phyloP scores from a whole-genome alignment of 2,888 invertebrate species.

The Azorinus chamasolen region DNA sequence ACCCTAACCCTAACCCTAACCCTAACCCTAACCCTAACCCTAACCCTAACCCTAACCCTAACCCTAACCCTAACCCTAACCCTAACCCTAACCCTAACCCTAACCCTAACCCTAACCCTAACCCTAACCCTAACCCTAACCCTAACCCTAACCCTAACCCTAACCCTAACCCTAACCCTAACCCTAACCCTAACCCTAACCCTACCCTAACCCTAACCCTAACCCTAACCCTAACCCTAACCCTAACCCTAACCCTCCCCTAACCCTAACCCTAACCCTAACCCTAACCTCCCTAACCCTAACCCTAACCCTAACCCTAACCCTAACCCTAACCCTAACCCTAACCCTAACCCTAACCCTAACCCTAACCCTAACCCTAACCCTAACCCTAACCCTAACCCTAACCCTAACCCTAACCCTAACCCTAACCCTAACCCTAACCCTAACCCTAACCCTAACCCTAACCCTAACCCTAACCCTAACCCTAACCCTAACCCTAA shows the following conservation, averaged over 20 bases:
- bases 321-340: too few relatives aligned
- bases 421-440: slow-evolving; percentile 55
- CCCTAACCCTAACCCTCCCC: slow-evolving; percentile 30
- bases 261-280: slow-evolving; percentile 46
- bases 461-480: too few relatives aligned
- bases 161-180: slow-evolving; percentile 39
- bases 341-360: not conserved
- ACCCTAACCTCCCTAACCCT: slow-evolving; percentile 44
- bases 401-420: slow-evolving; percentile 55
- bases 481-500: too few relatives aligned
- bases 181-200: slow-evolving; percentile 57
- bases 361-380: slow-evolving; percentile 50
- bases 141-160: slow-evolving; percentile 48
- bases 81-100: slow-evolving; percentile 34
- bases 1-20: slow-evolving; percentile 48
- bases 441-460: not conserved
- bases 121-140: slow-evolving; percentile 51
- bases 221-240: slow-evolving; percentile 63
- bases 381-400: slow-evolving; percentile 45
- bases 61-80: slow-evolving; percentile 55
- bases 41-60: slow-evolving; percentile 71
- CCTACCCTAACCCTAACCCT: slow-evolving; percentile 62
- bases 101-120: slow-evolving; percentile 40
- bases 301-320: too few relatives aligned
- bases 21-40: slow-evolving; percentile 56